phyloP scores from a whole-genome alignment of 1,140 invertebrate species.

The Drosophila equinoxialis region DNA sequence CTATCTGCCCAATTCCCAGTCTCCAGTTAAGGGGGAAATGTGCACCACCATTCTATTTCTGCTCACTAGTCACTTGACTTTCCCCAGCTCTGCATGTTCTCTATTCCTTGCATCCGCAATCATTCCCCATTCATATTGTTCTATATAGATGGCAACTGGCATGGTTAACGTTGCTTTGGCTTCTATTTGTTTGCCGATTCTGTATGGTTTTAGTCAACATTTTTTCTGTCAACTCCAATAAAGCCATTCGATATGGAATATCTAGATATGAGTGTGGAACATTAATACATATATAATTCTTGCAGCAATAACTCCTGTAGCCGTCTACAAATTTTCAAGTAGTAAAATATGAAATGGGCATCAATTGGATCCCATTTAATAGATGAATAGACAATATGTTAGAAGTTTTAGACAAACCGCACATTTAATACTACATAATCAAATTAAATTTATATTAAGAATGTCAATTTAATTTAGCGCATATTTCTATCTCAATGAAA shows the following conservation, averaged over 20 bases:
- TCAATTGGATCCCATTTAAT: too few species aligned
- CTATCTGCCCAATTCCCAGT: constrained; percentile 4
- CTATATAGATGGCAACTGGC: background rate
- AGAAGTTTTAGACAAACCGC: background rate
- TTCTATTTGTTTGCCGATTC: constrained; percentile 16
- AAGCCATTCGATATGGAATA: constrained; percentile 51
- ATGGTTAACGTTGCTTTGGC: constrained; percentile 18
- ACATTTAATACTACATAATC: constrained; percentile 16
- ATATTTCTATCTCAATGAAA: constrained; percentile 39
- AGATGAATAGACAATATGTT: too few species aligned
- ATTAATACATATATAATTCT: background rate
- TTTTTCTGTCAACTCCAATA: constrained; percentile 71
- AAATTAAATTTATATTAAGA: constrained; percentile 39
- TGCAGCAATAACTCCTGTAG: background rate
- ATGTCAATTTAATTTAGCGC: constrained; percentile 36
- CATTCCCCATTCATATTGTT: background rate
- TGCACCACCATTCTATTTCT: background rate
- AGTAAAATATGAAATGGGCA: too few species aligned
- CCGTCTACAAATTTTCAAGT: background rate
- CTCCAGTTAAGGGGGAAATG: background rate
- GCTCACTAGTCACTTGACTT: constrained; percentile 20
- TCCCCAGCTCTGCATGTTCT: background rate
- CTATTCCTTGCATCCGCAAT: background rate
- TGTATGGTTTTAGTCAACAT: constrained; percentile 39
- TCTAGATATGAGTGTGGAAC: background rate